A percentile compares a stretch with the other conserved stretches of the same genome.
Conservation (phyloP, 2,888 invertebrate species). For the Hermodice carunculata region DNA sequence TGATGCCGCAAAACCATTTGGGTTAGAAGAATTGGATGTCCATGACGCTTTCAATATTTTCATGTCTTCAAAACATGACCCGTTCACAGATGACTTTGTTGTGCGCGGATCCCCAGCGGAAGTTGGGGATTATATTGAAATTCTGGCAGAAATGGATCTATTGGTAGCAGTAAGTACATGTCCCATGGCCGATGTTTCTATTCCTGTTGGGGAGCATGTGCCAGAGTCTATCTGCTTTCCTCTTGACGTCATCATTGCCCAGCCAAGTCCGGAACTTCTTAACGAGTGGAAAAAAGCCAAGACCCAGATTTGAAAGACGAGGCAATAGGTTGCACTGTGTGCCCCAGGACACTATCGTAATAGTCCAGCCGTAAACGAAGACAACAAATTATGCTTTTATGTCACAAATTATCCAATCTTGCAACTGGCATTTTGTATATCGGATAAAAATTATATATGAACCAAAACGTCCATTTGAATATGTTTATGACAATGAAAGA, state of each 20-base stretch:
- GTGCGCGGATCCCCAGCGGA: conserved; percentile 17
- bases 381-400: no score
- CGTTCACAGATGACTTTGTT: conserved; percentile 19
- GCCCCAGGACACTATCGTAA: no score
- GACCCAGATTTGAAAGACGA: no score
- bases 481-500: no score
- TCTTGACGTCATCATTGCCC: conserved; percentile 11
- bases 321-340: no score
- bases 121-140: conserved; percentile 23
- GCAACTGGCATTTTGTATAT: no score
- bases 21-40: conserved; percentile 17
- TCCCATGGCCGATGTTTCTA: conserved; percentile 15
- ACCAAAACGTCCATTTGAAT: no score
- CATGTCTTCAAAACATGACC: conserved; percentile 20
- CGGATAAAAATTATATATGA: no score
- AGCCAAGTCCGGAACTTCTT: background rate
- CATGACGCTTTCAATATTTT: conserved; percentile 34
- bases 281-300: conserved; percentile 1
- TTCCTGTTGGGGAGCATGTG: conserved; percentile 12
- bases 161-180: conserved; percentile 27
- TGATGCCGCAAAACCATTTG: conserved; percentile 19
- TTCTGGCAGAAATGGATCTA: conserved; percentile 28
- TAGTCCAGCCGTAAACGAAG: no score
- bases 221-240: conserved; percentile 12
- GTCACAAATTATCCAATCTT: no score